Evolutionary conservation across 2,888 invertebrate species (phyloP).

Genomic region (Pollenia amentaria): DNA sequence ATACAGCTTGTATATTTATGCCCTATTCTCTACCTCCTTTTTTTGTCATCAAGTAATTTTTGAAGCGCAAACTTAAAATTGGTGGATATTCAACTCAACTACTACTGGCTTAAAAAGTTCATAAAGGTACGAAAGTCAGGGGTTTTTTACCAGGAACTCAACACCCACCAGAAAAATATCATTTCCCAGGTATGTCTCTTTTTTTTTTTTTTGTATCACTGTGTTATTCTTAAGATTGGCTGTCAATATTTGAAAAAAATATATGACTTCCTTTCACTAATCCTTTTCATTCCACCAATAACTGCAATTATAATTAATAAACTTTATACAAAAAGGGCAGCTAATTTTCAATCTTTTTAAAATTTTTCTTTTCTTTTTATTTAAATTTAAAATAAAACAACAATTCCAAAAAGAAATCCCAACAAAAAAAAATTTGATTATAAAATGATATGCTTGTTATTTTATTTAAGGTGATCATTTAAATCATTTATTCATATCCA

Average conservation of each 20-base stretch:
- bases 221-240: background rate
- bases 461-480: slow-evolving; percentile 73
- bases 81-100: no score
- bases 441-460: slow-evolving; percentile 74
- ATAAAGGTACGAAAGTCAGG: no score
- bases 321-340: slow-evolving; percentile 62
- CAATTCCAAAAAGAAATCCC: background rate
- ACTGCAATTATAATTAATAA: slow-evolving; percentile 63
- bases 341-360: slow-evolving; percentile 46
- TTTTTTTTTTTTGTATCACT: background rate
- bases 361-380: background rate
- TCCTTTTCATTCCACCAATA: background rate
- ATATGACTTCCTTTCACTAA: slow-evolving; percentile 62
- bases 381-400: slow-evolving; percentile 17
- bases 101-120: no score
- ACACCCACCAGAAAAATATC: no score
- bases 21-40: no score
- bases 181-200: no score
- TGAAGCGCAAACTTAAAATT: no score
- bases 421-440: slow-evolving; percentile 66
- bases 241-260: background rate
- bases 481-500: slow-evolving; percentile 72
- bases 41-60: no score
- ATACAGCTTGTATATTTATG: no score
- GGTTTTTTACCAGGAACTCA: no score